Evolutionary conservation across 2,797 vertebrate species (phyloP), one percentile per base, ranked within the genome.

Genomic region (Craterocephalus amniculus): DNA sequence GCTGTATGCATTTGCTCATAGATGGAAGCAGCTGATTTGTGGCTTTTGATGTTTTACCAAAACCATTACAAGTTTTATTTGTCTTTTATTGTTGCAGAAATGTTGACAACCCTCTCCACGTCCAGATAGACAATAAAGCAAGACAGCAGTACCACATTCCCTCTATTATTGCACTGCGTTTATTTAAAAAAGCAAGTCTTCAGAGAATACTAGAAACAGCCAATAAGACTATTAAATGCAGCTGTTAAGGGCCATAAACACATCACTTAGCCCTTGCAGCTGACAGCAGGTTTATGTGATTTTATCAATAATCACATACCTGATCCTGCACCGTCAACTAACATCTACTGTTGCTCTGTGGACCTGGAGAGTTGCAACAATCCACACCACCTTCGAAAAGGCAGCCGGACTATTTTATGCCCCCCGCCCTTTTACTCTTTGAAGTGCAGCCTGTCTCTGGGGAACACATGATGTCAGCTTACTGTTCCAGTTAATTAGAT

Each of bases 381-480:
- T 38, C 62, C 8, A 45, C 11, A 2, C 65, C 65, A 40, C 51
- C 35, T 62, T 66, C 40, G 13, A 81, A 84, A 83, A 45, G 63
- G 76, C 70, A n/a, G 10, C 71, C 63, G 70, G 20, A 24, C 58
- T 76, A 63, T 89, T 85, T 80, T 83, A 84, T 7, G 27, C 59
- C 62, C 63, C 79, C 72, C 32, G n/a, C 54, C 54, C 63, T 48
- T 27, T 49, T 13, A 56, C 63, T 69, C 62, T 86, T 78, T 81
- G 55, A 81, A 83, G 64, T 66, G 66, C 68, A 66, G 70, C 63
- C 52, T 26, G 58, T 77, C 87, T 79, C 70, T 57, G 1, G 29
- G 68, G 84, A 83, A 72, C 35, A 20, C 40, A 79, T 85, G 77
- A 90, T 59, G 82, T 87, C 84, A 85, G 68, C 58, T 63, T 72